These are phyloP conservation scores for Melanotus villosus DNA, from an alignment of 2,888 invertebrate species.

Conservation along the genomic window DNA sequence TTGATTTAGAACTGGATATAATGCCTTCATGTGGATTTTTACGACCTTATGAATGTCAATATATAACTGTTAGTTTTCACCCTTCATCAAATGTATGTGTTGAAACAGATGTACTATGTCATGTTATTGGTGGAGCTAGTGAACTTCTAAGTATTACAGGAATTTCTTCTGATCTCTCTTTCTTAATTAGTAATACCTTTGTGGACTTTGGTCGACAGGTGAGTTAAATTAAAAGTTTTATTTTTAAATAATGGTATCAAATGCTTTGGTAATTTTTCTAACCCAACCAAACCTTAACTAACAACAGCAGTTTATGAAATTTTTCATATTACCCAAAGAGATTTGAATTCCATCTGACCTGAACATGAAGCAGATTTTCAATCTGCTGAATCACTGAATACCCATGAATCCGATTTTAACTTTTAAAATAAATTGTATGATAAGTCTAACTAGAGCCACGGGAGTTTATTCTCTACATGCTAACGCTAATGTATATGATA, in stretches of 20 bases:
- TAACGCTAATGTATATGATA: no score
- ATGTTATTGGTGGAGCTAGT: slow-evolving; percentile 73
- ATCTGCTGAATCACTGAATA: no score
- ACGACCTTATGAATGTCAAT: slow-evolving; percentile 70
- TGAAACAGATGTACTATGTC: slow-evolving; percentile 69
- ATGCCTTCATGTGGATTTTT: slow-evolving; percentile 70
- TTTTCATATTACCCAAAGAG: no score
- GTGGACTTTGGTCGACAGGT: slow-evolving; percentile 68
- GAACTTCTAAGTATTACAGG: slow-evolving; percentile 71
- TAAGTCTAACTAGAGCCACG: no score
- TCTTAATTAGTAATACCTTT: slow-evolving; percentile 66
- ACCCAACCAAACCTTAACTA: no score
- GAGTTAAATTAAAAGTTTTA: slow-evolving; percentile 2
- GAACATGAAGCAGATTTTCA: no score
- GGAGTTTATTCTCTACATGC: no score
- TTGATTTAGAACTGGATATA: slow-evolving; percentile 52
- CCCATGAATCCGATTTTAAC: no score
- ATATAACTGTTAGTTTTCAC: slow-evolving; percentile 69
- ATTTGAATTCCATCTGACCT: no score
- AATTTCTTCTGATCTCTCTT: slow-evolving; percentile 70
- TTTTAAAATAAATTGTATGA: no score
- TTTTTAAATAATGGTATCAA: background rate
- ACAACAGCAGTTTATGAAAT: no score
- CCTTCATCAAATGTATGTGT: slow-evolving; percentile 68
- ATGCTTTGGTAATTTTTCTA: slow-evolving; percentile 31